A percentile compares a stretch with the other conserved stretches of the same genome.
These are phyloP conservation scores for Laspeyria flexula DNA, from an alignment of 2,888 invertebrate genomes.

Conservation along the genomic window DNA sequence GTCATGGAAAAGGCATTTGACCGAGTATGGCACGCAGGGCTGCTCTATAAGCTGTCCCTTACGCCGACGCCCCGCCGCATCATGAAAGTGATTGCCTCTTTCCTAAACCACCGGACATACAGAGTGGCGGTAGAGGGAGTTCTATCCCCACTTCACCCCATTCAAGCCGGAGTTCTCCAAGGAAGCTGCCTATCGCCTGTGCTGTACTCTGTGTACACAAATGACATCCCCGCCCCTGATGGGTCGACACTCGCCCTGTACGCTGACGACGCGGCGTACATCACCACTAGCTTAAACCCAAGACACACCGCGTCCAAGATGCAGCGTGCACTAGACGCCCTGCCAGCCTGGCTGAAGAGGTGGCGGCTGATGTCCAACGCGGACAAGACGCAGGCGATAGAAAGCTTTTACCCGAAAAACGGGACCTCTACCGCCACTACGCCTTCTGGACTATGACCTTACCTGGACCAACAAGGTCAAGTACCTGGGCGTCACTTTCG, in stretches of 20 bases:
- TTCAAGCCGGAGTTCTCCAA: constrained; percentile 29
- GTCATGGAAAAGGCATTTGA: constrained; percentile 3
- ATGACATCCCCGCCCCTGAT: not conserved
- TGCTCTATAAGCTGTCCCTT: constrained; percentile 37
- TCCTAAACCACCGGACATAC: not conserved
- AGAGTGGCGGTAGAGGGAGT: not conserved
- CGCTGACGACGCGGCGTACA: constrained; percentile 10
- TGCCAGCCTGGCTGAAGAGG: not conserved
- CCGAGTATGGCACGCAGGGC: constrained; percentile 36
- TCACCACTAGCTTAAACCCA: not conserved
- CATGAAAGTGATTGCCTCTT: not conserved
- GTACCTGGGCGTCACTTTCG: not conserved
- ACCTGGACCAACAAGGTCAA: not conserved
- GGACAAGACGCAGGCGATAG: constrained; percentile 30
- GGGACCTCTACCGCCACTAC: not conserved
- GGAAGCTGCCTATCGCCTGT: constrained; percentile 7
- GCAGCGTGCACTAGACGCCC: not conserved
- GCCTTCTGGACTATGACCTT: not conserved
- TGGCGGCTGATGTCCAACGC: constrained; percentile 12
- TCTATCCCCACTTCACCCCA: constrained; percentile 2
- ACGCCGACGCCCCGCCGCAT: constrained; percentile 15
- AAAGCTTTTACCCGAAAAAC: not conserved
- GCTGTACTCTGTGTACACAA: constrained; percentile 1
- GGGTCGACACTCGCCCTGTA: not conserved
- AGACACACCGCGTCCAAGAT: not conserved